Base-by-base conservation (phyloP, 2,113 vertebrate genomes). In the Strigops habroptila region DNA sequence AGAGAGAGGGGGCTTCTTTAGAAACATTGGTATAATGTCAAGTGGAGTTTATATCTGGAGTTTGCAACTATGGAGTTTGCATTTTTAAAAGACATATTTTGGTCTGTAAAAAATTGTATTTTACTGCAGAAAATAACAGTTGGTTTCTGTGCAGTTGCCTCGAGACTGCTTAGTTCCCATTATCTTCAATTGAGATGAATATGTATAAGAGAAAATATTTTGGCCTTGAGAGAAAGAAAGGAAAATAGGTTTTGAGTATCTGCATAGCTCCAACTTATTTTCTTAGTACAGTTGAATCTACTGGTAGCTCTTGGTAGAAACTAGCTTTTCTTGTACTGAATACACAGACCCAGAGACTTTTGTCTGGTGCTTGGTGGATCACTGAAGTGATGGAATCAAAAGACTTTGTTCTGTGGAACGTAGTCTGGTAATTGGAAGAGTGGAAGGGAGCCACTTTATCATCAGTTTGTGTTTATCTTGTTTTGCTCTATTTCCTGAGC, bases 121-220 rank as follows among this genome's bases (percentile, higher is more conserved):
- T 93, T 75, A 41, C 78, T 80, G 41, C 27, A 79, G 87, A 91
- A 96, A 95, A 94, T 48, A 91, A 69, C 67, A 87, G 60, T 65
- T 93, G 65, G 14, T n/a, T 95, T 94, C 68, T 82, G n/a, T 76
- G 64, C 46, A 52, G 31, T 75, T 88, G 67, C 84, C 46, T 89
- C 89, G 77, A 78, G 59, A 81, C 37, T 69, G 35, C 18, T 86
- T 83, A 74, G 80, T 63, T 78, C 48, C 73, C n/a, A 64, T 77
- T 93, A 68, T 60, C 62, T 82, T 94, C 78, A 94, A 24, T 44
- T 25, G 33, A 89, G 57, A 95, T 84, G 25, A 88, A 78, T 67
- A 78, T 75, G 52, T 49, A 48, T 85, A 69, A 39, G 44, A 92
- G 55, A 51, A 90, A 92, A 79, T 79, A 90, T 70, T 95, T 95